Evolutionary conservation across 2,113 vertebrate genomes (phyloP), one percentile per base, ranked within the genome.

Genomic region (Trichomycterus rosablanca): DNA sequence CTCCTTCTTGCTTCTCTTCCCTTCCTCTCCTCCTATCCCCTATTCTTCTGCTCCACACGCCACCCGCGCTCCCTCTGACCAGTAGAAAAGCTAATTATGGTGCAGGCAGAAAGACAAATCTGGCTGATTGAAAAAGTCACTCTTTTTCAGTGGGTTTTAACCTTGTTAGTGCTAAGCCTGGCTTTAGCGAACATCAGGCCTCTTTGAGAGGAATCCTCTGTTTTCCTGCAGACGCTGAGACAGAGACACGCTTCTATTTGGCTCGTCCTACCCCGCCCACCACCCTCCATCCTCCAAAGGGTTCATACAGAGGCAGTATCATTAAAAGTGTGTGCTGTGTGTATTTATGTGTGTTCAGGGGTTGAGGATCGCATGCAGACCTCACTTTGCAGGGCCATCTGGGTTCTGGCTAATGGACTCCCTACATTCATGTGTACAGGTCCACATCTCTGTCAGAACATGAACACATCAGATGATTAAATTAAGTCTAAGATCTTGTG

Each of bases 121-220:
- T 95, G 91, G 92, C 90, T 94, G 93, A 95, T 96, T 92, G 70
- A 82, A 91, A 94, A 94, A 95, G 93, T 97, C 91, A 91, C 90
- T 91, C 78, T 93, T 93, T 81, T 82, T 52, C 67, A 72, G 88
- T 86, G 84, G 88, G 90, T 88, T 90, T 95, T 97, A 97, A 97
- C 93, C 93, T 94, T 92, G 92, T 97, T 98, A 97, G 88, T 81
- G 88, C 90, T 89, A 90, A 93, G 92, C 89, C 91, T 92, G 92
- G 89, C 89, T 92, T 94, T 92, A 89, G 92, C 89, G 86, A 79
- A 86, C 89, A 42, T 54, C 78, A 74, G 78, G 59, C 57, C 53
- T 72, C 61, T 83, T 78, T 87, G 81, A 81, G 82, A 87, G 77
- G 83, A 86, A 82, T 82, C 83, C 81, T 84, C 84, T 87, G 85